A percentile compares a stretch with the other conserved stretches of the same genome.
phyloP scores from a whole-genome alignment of 2,113 vertebrate species.

The Nerophis ophidion region DNA sequence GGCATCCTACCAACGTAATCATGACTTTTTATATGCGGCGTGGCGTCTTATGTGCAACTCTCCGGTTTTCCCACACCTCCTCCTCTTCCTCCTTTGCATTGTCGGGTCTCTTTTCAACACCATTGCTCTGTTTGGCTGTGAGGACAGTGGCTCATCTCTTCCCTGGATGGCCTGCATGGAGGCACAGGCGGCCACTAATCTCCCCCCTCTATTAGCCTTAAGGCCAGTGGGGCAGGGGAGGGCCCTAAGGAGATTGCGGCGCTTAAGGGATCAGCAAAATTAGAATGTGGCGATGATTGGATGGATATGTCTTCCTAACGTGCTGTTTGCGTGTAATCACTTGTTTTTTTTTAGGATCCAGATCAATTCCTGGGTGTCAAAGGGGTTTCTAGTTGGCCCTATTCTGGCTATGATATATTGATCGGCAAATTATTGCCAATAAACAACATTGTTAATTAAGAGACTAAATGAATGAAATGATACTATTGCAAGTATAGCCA shows the following conservation, averaged over 20 bases:
- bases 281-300: slow-evolving; percentile 75
- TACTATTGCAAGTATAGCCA: no score
- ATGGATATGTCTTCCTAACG: slow-evolving; percentile 47
- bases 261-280: slow-evolving; percentile 82
- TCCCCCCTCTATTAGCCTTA: slow-evolving; percentile 56
- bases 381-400: slow-evolving; percentile 14
- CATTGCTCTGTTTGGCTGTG: slow-evolving; percentile 30
- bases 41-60: no score
- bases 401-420: no score
- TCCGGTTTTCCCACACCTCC: slow-evolving; percentile 36
- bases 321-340: slow-evolving; percentile 55
- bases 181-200: slow-evolving; percentile 57
- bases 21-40: no score
- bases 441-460: no score
- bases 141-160: slow-evolving; percentile 48
- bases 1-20: no score
- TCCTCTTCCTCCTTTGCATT: slow-evolving; percentile 13
- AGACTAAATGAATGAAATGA: no score
- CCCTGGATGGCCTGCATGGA: background rate
- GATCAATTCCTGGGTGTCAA: slow-evolving; percentile 30
- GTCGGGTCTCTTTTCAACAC: slow-evolving; percentile 34
- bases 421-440: no score
- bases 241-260: slow-evolving; percentile 74
- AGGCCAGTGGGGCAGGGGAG: slow-evolving; percentile 64
- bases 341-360: slow-evolving; percentile 25